Evolutionary conservation across 2,113 vertebrate species (phyloP).

Genomic region (Tursiops truncatus): DNA sequence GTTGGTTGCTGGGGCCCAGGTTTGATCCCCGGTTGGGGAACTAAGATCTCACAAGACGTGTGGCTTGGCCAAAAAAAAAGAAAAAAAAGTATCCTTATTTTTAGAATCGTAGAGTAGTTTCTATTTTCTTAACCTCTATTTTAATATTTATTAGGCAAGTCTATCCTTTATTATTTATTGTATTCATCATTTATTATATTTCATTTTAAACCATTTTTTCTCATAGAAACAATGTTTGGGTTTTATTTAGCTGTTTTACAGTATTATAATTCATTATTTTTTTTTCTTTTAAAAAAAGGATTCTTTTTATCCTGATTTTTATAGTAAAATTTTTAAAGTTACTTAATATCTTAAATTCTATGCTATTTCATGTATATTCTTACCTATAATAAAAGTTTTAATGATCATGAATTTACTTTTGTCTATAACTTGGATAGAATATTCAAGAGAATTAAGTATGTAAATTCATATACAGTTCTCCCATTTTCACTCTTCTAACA

Average conservation of each 20-base stretch:
- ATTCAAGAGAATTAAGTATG: neutral
- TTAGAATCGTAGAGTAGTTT: neutral
- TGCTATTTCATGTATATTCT: neutral
- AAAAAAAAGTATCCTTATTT: neutral
- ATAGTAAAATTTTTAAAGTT: neutral
- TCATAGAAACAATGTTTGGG: neutral
- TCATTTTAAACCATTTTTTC: neutral
- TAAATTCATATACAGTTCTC: neutral
- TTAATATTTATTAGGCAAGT: neutral
- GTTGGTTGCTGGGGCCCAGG: neutral
- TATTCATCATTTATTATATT: neutral
- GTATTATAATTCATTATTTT: neutral
- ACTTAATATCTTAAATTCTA: neutral
- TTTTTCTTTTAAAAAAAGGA: neutral
- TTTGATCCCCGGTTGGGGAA: neutral
- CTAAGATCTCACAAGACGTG: neutral
- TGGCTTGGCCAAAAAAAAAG: neutral
- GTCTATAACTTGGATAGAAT: neutral
- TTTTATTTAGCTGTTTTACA: slow-evolving; percentile 17
- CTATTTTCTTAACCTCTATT: neutral
- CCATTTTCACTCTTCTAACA: neutral
- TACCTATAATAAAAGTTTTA: neutral
- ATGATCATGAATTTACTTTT: neutral
- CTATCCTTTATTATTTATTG: neutral
- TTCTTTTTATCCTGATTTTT: neutral